These are phyloP conservation scores for Podotricha telesiphe DNA, from an alignment of 2,888 invertebrate genomes.

Conservation along the genomic window DNA sequence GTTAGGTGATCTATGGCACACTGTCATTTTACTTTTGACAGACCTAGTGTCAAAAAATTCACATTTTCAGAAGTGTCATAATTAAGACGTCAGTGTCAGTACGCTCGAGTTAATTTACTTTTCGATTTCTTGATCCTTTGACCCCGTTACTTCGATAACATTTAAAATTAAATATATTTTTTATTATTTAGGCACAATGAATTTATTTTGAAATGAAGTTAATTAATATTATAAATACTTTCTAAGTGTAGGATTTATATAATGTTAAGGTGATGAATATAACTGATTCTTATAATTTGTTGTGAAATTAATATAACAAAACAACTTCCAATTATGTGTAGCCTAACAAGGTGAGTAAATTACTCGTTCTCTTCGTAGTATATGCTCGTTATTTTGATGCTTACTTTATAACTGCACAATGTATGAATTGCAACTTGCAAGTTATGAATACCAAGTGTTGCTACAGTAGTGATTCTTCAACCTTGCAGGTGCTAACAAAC, in stretches of 20 bases:
- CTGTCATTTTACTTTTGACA: background rate
- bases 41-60: background rate
- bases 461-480: conserved; percentile 27
- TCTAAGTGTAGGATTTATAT: background rate
- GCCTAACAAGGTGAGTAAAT: conserved; percentile 39
- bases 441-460: conserved; percentile 2
- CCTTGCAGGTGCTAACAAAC: conserved; percentile 37
- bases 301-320: conserved; percentile 17
- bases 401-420: conserved; percentile 20
- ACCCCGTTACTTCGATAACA: conserved; percentile 42
- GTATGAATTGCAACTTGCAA: background rate
- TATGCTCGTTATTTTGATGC: background rate
- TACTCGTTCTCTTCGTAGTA: background rate
- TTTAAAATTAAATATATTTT: conserved; percentile 18
- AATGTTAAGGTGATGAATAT: conserved; percentile 1
- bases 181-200: conserved; percentile 33
- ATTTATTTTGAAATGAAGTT: background rate
- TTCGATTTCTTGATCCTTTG: conserved; percentile 43
- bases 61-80: conserved; percentile 13
- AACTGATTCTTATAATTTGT: conserved; percentile 2
- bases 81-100: conserved; percentile 27
- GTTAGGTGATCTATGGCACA: background rate
- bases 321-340: conserved; percentile 32
- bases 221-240: background rate
- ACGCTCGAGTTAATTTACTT: conserved; percentile 27